These are phyloP conservation scores for Thalassarche chlororhynchos DNA, from an alignment of 2,113 vertebrate species.

Conservation along the genomic window DNA sequence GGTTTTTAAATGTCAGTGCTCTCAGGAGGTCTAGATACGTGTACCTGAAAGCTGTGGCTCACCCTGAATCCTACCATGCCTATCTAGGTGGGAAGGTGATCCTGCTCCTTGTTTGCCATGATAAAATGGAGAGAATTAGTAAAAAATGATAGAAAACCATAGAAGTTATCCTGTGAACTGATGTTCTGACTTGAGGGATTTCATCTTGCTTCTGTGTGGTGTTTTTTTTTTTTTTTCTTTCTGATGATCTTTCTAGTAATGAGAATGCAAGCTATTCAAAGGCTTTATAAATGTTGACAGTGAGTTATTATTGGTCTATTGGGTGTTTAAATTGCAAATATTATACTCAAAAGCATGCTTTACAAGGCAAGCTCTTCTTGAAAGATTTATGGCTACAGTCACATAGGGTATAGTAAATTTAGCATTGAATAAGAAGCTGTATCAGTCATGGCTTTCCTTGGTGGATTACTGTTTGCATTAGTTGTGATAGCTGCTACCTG, in stretches of 20 bases:
- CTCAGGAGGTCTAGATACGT: background rate
- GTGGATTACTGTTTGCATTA: background rate
- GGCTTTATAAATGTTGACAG: conserved; percentile 28
- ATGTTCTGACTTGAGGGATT: background rate
- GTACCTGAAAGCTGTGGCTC: background rate
- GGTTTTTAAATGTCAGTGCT: background rate
- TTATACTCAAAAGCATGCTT: background rate
- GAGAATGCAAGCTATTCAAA: conserved; percentile 1
- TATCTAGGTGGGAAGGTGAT: background rate
- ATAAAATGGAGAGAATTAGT: background rate
- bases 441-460: background rate
- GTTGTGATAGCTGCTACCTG: background rate
- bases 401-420: background rate
- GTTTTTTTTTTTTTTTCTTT: background rate
- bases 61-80: rapidly evolving
- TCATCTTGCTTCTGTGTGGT: background rate
- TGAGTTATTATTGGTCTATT: conserved; percentile 30
- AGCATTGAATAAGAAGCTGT: background rate
- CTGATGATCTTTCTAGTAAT: conserved; percentile 4
- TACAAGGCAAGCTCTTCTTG: background rate
- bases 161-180: background rate
- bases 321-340: conserved; percentile 57
- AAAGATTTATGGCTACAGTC: conserved; percentile 42
- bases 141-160: background rate
- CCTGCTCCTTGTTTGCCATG: background rate